Evolutionary conservation across 2,797 vertebrate genomes (phyloP), one percentile per base, ranked within the genome.

Genomic region (Clamator glandarius): DNA sequence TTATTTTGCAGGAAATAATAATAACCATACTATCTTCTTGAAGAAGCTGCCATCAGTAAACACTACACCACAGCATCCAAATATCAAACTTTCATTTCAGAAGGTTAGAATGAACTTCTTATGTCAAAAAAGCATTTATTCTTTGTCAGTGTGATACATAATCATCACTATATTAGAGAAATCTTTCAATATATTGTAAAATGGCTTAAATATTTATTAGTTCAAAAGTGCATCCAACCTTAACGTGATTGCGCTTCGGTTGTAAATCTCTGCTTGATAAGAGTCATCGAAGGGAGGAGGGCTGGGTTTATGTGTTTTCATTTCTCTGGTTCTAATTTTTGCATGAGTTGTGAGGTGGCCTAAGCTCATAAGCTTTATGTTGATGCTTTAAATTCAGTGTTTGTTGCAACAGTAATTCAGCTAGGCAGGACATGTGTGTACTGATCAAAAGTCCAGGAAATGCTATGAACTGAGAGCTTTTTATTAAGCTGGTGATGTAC

Each of bases 181-280:
- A 88, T 97, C 89, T 89, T 96, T 96, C 90, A 94, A 55, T 91
- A 72, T 70, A 59, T 74, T 96, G 75, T 91, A 92, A 96, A 90
- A 94, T 96, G 70, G 73, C 72, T 97, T 95, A 92, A 88, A 74
- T 94, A 93, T 92, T 96, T 95, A 81, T 96, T 94, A 95, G 90
- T 78, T 88, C 84, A 75, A 96, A 96, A 96, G 87, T 81, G 89
- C 46, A 88, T 62, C 67, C 96, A 90, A 84, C 70, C 57, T 78
- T 82, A 93, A 64, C 58, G 48, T 62, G 76, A 63, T 26, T 90
- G 33, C 52, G 79, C 52, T 84, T 36, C 93, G 78, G 67, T 51
- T 96, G 83, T 96, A 97, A 96, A 97, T 97, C 94, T 96, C 76
- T 92, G 62, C 52, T 72, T 95, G 87, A 75, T 89, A 97, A 50